Base-by-base conservation (phyloP, 2,888 invertebrate genomes). In the Aproaerema taeniolella region DNA sequence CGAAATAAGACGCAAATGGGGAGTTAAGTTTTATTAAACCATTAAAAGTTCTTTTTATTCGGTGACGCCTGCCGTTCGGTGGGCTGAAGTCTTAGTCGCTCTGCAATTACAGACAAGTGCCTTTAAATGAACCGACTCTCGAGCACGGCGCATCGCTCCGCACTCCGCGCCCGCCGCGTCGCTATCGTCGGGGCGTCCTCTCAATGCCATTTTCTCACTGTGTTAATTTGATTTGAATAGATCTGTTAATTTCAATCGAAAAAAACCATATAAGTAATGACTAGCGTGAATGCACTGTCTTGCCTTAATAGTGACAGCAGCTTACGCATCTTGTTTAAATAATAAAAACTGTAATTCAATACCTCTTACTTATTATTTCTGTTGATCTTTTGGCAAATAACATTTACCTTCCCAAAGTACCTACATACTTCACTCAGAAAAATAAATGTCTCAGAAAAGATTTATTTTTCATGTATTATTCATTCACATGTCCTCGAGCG, bases 101-200 rank as follows among this genome's bases (percentile, higher is more conserved):
- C 69, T 75, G 80, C 85, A 85, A 86, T 86, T 85, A 86, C 77
- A 75, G 82, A 81, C 80, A 83, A 86, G 83, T 81, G 82, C 72
- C 77, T 86, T 79, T 77, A 85, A 85, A 85, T 85, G 85, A 86
- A 82, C 77, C 75, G 67, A 78, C 81, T 72, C 86, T 86, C 81
- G 73, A 85, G 82, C 85, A 86, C 83, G 86, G 76, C 77, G 81
- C 80, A 74, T 74, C 78, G 75, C 71, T 66, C 72, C 71, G 76
- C 73, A 73, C 66, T 68, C 71, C 65, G 73, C 69, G 75, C 70
- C 63, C 67, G 69, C 62, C 65, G n/a, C n/a, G 61, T 50, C 32
- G 39, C 49, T 29, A 2, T 8, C 38, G 31, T 5, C 38, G n/a
- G 25, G 6, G 14, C 34, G 3, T 14, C 25, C 34, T 13, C 34